These are phyloP conservation scores for Eumaeus atala DNA, from an alignment of 1,140 invertebrate species.

Conservation along the genomic window DNA sequence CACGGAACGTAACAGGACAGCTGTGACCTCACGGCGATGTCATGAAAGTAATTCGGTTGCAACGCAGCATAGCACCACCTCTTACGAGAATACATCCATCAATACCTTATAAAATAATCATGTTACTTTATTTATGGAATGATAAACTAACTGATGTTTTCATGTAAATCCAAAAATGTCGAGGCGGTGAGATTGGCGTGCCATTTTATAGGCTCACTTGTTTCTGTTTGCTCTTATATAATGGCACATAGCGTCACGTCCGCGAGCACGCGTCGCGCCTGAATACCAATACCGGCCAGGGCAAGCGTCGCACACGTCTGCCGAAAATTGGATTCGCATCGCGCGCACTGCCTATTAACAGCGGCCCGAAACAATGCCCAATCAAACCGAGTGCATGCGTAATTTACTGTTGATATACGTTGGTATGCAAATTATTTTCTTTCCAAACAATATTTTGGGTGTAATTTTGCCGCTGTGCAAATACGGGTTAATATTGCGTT, in stretches of 20 bases:
- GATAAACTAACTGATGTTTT: slow-evolving; percentile 18
- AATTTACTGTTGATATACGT: slow-evolving; percentile 10
- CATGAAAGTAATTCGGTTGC: too few relatives aligned
- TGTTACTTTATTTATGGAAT: too few relatives aligned
- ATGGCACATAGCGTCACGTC: slow-evolving; percentile 49
- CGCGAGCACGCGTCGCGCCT: slow-evolving; percentile 41
- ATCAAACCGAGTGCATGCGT: slow-evolving; percentile 47
- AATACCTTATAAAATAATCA: too few relatives aligned
- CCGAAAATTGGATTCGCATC: slow-evolving; percentile 63
- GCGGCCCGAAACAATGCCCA: slow-evolving; percentile 55
- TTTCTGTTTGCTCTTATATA: slow-evolving; percentile 58
- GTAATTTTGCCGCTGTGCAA: not conserved
- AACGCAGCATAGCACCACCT: too few relatives aligned
- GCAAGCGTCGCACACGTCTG: slow-evolving; percentile 35
- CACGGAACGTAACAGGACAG: too few relatives aligned
- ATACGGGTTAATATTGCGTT: slow-evolving; percentile 5
- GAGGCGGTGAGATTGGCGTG: slow-evolving; percentile 30
- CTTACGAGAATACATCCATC: too few relatives aligned
- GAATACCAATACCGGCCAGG: slow-evolving; percentile 51
- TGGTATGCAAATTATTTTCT: slow-evolving; percentile 6
- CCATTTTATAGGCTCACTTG: slow-evolving; percentile 41
- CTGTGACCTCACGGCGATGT: too few relatives aligned
- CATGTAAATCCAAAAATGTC: slow-evolving; percentile 32
- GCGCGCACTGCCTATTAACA: slow-evolving; percentile 49
- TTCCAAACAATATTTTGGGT: not conserved